A percentile compares a stretch with the other conserved stretches of the same genome.
Evolutionary conservation across 1,140 invertebrate genomes (phyloP).

Genomic region (Cylas formicarius): DNA sequence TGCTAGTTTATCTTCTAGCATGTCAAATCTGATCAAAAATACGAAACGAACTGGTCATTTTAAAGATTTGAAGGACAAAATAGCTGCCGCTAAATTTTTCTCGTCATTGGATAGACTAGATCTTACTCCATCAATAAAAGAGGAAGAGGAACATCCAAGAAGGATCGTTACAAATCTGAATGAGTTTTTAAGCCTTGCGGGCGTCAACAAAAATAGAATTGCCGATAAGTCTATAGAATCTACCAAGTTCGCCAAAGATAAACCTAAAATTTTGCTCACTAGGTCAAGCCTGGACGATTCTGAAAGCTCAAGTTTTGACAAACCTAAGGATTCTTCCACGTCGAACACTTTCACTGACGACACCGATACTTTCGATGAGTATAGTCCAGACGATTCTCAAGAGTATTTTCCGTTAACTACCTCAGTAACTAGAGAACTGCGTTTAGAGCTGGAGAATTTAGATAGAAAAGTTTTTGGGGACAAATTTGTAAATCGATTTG

Average conservation of each 20-base stretch:
- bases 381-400: constrained; percentile 67
- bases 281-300: constrained; percentile 46
- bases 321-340: constrained; percentile 32
- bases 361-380: constrained; percentile 47
- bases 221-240: constrained; percentile 31
- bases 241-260: constrained; percentile 38
- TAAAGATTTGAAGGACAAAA: constrained; percentile 48
- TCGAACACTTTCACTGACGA: constrained; percentile 30
- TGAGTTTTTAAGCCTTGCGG: constrained; percentile 71
- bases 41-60: constrained; percentile 44
- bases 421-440: constrained; percentile 72
- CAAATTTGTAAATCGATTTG: constrained; percentile 32
- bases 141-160: constrained; percentile 36
- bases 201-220: constrained; percentile 53
- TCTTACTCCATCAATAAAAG: constrained; percentile 31
- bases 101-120: constrained; percentile 49
- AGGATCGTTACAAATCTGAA: constrained; percentile 76
- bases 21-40: constrained; percentile 37
- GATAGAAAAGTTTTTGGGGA: constrained; percentile 68
- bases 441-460: constrained; percentile 71
- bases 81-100: constrained; percentile 45
- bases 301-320: constrained; percentile 41
- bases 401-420: constrained; percentile 83
- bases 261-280: constrained; percentile 43
- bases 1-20: constrained; percentile 37